Evolutionary conservation across 2,113 vertebrate species (phyloP), one percentile per base, ranked within the genome.

Genomic region (Nothoprocta pentlandii): DNA sequence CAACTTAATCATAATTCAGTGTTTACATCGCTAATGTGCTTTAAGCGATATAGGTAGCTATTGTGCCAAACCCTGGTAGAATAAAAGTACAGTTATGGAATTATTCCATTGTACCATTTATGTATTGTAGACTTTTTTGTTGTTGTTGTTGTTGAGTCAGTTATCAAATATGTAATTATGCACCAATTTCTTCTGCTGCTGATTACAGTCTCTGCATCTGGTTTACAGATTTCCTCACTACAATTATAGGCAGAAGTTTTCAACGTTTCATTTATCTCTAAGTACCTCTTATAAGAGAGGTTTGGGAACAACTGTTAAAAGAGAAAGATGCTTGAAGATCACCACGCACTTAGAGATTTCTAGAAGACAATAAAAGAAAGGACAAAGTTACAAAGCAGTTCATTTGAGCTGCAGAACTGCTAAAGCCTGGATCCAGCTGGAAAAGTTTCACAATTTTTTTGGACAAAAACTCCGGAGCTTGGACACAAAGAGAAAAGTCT

Each of bases 391-490:
- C 8, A 6, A 80, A 81, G 56, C 32, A 69, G 56, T 54, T 66
- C 23, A 63, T 75, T 76, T 80, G 36, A 80, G 70, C 39, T 32
- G 39, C 13, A 75, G 25, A 56, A 63, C 28, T 87, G 23, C 85
- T 76, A n/a, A 74, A 70, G 25, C 41, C 32, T 69, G 53, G n/a
- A 71, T 85, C 49, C 62, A 87, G 59, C 39, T 92, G 30, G 59
- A 87, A 76, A 77, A 87, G 28, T 1, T 4, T 51, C 58, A 85
- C 30, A 88, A 30, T 78, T 85, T 25, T 87, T 87, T 90, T 34
- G 28, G 63, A 81, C 90, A 84, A 61, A 78, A 78, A 44, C 41
- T 54, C 85, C 17, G 51, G 42, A 80, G 87, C 49, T 58, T 34
- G 49, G 42, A 76, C 75, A 71, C 12, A 42, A 51, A 78, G 20